A percentile compares a stretch with the other conserved stretches of the same genome.
phyloP scores from a whole-genome alignment of 1,140 invertebrate species.

The roundworm (Caenorhabditis elegans) region DNA sequence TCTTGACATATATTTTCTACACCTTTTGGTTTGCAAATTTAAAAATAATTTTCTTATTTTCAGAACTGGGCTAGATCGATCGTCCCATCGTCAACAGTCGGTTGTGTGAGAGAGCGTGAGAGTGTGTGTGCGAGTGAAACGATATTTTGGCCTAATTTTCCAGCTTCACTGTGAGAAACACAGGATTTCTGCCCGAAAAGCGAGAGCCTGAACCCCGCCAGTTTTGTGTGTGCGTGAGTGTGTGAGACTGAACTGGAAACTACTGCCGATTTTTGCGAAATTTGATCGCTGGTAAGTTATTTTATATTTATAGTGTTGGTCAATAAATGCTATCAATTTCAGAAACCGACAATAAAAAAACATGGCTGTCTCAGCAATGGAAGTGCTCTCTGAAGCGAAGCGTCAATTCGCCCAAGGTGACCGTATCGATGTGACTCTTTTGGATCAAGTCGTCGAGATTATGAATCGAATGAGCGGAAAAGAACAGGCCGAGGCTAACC shows the following conservation, averaged over 20 bases:
- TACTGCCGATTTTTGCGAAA: neutral
- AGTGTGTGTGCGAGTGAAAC: slow-evolving; percentile 17
- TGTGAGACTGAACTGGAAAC: slow-evolving; percentile 6
- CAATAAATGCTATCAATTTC: neutral
- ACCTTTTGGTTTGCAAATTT: neutral
- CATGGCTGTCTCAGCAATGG: neutral
- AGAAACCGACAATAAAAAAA: neutral
- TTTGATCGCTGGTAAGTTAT: neutral
- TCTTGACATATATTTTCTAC: neutral
- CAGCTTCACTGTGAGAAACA: neutral
- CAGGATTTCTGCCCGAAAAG: neutral
- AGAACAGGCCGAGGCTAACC: slow-evolving; percentile 42
- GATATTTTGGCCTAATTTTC: neutral
- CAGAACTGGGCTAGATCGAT: slow-evolving; percentile 21
- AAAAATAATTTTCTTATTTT: neutral
- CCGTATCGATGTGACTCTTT: slow-evolving; percentile 50
- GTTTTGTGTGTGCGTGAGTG: slow-evolving; percentile 7
- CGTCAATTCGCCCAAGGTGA: slow-evolving; percentile 14
- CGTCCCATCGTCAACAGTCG: neutral
- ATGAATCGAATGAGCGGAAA: slow-evolving; percentile 48
- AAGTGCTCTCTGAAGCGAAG: slow-evolving; percentile 23
- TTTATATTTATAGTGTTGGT: too few relatives aligned
- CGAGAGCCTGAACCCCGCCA: neutral
- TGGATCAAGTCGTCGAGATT: slow-evolving; percentile 46
- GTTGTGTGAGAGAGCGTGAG: slow-evolving; percentile 16